phyloP scores from a whole-genome alignment of 1,140 invertebrate species.

The Drosophila ercepeae region DNA sequence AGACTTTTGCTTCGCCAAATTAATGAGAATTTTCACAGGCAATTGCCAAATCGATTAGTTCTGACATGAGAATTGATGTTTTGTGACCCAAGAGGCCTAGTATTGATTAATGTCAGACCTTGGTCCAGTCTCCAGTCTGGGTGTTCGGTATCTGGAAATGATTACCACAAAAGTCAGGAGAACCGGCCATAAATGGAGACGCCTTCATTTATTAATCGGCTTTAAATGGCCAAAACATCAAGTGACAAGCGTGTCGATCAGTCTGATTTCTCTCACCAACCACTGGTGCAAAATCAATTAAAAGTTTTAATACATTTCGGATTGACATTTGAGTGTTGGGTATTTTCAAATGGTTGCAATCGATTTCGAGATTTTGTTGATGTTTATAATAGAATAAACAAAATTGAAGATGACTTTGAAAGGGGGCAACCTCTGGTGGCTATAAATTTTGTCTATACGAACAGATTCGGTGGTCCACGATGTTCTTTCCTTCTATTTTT shows the following conservation, averaged over 20 bases:
- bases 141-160: constrained; percentile 38
- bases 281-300: constrained; percentile 36
- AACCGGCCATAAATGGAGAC: constrained; percentile 52
- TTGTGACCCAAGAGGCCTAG: constrained; percentile 10
- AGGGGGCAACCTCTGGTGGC: constrained; percentile 1
- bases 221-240: constrained; percentile 37
- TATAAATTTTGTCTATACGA: neutral
- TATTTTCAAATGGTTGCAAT: constrained; percentile 26
- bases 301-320: constrained; percentile 35
- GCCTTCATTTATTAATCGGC: constrained; percentile 57
- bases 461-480: neutral
- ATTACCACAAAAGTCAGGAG: constrained; percentile 18
- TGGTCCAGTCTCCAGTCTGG: constrained; percentile 4
- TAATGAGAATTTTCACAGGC: constrained; percentile 61
- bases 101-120: constrained; percentile 26
- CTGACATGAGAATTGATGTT: constrained; percentile 30
- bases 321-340: constrained; percentile 7
- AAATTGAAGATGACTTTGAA: constrained; percentile 5
- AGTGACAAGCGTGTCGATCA: constrained; percentile 49
- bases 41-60: constrained; percentile 59
- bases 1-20: constrained; percentile 23
- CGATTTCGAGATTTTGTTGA: constrained; percentile 27
- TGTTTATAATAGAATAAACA: constrained; percentile 34
- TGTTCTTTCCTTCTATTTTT: neutral
- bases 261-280: constrained; percentile 26